A percentile compares a stretch with the other conserved stretches of the same genome.
Evolutionary conservation across 2,888 invertebrate genomes (phyloP).

Genomic region (Cosmia trapezina): DNA sequence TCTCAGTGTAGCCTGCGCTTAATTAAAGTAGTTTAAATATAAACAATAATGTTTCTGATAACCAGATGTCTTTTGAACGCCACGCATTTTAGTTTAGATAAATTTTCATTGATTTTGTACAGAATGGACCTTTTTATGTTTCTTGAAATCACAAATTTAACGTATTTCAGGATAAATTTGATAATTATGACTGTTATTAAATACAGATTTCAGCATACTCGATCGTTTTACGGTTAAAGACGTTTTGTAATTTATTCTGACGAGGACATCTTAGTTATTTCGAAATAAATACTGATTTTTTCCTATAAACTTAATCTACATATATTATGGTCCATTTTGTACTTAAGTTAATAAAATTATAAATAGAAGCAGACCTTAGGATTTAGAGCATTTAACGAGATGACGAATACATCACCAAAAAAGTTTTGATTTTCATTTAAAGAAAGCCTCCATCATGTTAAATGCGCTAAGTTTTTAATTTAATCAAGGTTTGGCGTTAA

Average conservation of each 20-base stretch:
- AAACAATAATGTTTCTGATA: slow-evolving; percentile 19
- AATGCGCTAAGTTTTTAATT: slow-evolving; percentile 7
- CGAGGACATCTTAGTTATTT: background rate
- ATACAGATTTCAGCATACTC: background rate
- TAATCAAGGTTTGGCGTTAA: slow-evolving; percentile 27
- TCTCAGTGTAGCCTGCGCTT: no score
- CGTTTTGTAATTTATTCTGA: background rate
- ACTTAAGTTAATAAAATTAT: slow-evolving; percentile 10
- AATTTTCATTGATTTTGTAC: background rate
- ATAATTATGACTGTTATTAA: background rate
- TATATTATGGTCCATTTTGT: slow-evolving; percentile 25
- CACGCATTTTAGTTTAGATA: slow-evolving; percentile 9
- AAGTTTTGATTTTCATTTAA: background rate
- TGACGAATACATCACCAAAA: background rate
- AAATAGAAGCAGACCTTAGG: background rate
- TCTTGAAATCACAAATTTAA: background rate
- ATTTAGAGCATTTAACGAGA: background rate
- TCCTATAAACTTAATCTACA: no score
- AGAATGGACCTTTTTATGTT: slow-evolving; percentile 19
- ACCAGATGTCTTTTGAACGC: slow-evolving; percentile 49
- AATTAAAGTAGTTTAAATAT: slow-evolving; percentile 29
- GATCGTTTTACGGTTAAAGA: background rate
- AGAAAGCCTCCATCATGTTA: background rate
- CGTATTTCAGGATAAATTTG: background rate
- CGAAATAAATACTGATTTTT: background rate